A percentile compares a stretch with the other conserved stretches of the same genome.
These are phyloP conservation scores for Trachemys scripta DNA, from an alignment of 2,113 vertebrate genomes.

Conservation along the genomic window DNA sequence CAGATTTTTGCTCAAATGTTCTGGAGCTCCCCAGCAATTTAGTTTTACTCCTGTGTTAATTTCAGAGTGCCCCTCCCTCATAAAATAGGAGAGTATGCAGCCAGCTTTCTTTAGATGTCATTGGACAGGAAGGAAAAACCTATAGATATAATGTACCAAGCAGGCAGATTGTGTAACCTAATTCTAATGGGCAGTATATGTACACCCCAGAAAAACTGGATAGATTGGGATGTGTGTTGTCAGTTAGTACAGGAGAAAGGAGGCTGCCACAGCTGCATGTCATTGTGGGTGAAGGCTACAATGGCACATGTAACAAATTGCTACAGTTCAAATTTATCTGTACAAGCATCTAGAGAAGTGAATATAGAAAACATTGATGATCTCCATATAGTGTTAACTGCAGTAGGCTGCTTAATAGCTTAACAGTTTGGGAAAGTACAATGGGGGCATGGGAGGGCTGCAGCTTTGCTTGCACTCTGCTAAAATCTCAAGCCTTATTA, in stretches of 20 bases:
- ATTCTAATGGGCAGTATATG: accelerated
- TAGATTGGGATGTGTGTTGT: background rate
- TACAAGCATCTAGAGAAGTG: background rate
- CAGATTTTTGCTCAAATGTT: slow-evolving; percentile 55
- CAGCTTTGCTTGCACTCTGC: background rate
- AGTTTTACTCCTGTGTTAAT: slow-evolving; percentile 54
- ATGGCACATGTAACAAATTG: accelerated
- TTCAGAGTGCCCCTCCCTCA: slow-evolving; percentile 51
- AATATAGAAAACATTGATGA: background rate
- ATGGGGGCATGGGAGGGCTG: background rate
- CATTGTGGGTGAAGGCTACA: background rate
- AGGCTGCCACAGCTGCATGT: accelerated
- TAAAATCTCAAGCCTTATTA: slow-evolving; percentile 4
- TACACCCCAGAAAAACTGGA: background rate
- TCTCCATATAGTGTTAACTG: accelerated
- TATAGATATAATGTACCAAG: background rate
- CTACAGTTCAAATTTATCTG: background rate
- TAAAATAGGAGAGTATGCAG: slow-evolving; percentile 52
- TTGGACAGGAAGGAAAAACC: slow-evolving; percentile 44
- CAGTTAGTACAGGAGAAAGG: background rate
- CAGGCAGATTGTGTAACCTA: background rate
- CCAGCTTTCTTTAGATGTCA: slow-evolving; percentile 51
- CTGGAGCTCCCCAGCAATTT: slow-evolving; percentile 57
- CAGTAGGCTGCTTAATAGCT: background rate
- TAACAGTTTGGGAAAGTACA: background rate